Evolutionary conservation across 1,140 invertebrate genomes (phyloP).

Genomic region (Caerostris darwini): DNA sequence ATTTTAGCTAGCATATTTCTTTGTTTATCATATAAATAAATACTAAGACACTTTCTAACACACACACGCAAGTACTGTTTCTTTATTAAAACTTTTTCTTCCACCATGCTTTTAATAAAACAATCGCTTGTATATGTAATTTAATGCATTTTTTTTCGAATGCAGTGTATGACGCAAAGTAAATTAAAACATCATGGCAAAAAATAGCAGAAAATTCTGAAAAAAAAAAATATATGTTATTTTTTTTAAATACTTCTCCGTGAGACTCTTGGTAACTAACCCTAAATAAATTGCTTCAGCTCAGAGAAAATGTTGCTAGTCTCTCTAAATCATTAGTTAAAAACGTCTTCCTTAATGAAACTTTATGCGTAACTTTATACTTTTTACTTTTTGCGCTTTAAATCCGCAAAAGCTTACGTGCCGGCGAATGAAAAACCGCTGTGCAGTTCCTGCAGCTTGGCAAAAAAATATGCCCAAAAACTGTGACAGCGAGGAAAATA

Average conservation of each 20-base stretch:
- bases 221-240: neutral
- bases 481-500: slow-evolving; percentile 4
- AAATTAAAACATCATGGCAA: neutral
- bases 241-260: neutral
- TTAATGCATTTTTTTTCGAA: too few species aligned
- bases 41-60: too few species aligned
- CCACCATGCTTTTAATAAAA: too few species aligned
- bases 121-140: neutral
- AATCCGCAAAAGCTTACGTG: neutral
- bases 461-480: slow-evolving; percentile 25
- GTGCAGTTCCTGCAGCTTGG: neutral
- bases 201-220: neutral
- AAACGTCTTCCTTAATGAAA: slow-evolving; percentile 49
- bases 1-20: too few species aligned
- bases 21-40: too few species aligned
- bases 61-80: too few species aligned
- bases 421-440: slow-evolving; percentile 6
- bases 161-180: slow-evolving; percentile 20
- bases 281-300: slow-evolving; percentile 15
- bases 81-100: too few species aligned
- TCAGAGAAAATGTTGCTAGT: neutral
- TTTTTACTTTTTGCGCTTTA: slow-evolving; percentile 26
- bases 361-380: slow-evolving; percentile 44
- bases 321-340: slow-evolving; percentile 33
- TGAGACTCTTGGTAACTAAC: slow-evolving; percentile 9